Conservation (phyloP, 2,797 vertebrate species). For the Notolepis coatsorum region DNA sequence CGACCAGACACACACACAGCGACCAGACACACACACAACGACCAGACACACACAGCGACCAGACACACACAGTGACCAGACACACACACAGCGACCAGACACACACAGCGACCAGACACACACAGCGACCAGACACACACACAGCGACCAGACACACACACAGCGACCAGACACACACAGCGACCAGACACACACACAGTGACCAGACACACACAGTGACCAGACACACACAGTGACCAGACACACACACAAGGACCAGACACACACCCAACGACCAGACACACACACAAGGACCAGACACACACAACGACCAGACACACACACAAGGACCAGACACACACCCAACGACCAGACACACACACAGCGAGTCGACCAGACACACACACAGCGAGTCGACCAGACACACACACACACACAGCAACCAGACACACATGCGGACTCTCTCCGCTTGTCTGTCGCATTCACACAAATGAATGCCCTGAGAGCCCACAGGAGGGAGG, state of each 20-base stretch:
- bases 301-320: too few species aligned
- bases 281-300: neutral
- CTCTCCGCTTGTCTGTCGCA: slow-evolving; percentile 8
- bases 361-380: too few species aligned
- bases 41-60: too few species aligned
- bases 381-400: too few species aligned
- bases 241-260: slow-evolving; percentile 36
- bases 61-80: too few species aligned
- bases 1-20: neutral
- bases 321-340: neutral
- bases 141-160: neutral
- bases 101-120: slow-evolving; percentile 12
- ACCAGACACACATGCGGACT: slow-evolving; percentile 9
- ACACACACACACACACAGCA: slow-evolving; percentile 32
- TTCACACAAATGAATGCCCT: slow-evolving; percentile 1
- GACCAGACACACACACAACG: slow-evolving; percentile 6
- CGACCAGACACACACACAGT: too few species aligned
- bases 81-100: neutral
- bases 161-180: slow-evolving; percentile 6
- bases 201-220: neutral
- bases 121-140: slow-evolving; percentile 17
- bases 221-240: neutral
- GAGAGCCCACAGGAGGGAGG: neutral
- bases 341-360: neutral
- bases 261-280: too few species aligned